Base-by-base conservation (phyloP, 2,113 vertebrate genomes). In the Ia io region DNA sequence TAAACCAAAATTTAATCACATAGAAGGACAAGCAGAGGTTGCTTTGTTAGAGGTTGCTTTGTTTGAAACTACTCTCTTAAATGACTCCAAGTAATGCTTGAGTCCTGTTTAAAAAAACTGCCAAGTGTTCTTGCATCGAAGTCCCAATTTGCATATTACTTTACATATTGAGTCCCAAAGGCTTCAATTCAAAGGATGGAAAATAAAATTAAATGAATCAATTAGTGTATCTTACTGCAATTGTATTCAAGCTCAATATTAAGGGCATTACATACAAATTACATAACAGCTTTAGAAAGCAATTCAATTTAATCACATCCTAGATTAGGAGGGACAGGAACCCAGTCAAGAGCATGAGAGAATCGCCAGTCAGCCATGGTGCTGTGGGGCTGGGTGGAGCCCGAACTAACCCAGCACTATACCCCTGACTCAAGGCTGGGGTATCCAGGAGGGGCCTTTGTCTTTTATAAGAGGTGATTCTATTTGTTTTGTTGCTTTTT, bases 191-290 rank as follows among this genome's bases (percentile, higher is more conserved):
- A 97, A 96, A 95, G 95, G 90, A 95, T 88, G 92, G 95, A 97
- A 97, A 97, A 97, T 97, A 96, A 97, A 97, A 97, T 97, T 97
- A 97, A 97, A 97, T 1, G 86, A 97, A 97, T 97, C 96, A 97
- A 97, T 97, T 97, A 97, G 93, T 95, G 88, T 95, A 94, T 97
- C 92, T 95, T 95, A 90, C 56, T 88, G 96, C 92, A 96, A 95
- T 97, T 97, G 88, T 95, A 94, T 96, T 97, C 96, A 97, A 95
- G 92, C n/a, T 56, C 96, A 95, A 92, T 95, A 95, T 93, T 92
- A 63, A 95, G 42, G 94, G 74, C 90, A 96, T 97, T 97, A 94
- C 95, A 95, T 88, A 95, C 84, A 92, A 97, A 97, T 94, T 97
- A 93, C 90, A 86, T 97, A 97, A 97, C 96, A 97, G 94, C 97